These are phyloP conservation scores for Doryteuthis pealeii DNA, from an alignment of 1,140 invertebrate species.

Conservation along the genomic window DNA sequence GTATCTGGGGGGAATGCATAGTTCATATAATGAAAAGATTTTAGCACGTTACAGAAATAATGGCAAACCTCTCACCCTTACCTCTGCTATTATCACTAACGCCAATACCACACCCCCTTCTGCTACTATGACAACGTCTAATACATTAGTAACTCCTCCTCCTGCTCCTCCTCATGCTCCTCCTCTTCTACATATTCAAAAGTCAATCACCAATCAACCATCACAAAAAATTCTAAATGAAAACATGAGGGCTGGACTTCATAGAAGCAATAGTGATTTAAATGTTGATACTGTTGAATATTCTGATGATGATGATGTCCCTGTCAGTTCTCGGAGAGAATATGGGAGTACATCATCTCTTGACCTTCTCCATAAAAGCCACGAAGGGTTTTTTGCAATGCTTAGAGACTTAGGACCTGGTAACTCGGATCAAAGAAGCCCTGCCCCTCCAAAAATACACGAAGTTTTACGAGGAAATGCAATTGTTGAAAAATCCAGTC, in stretches of 20 bases:
- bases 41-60: constrained; percentile 14
- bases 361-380: constrained; percentile 66
- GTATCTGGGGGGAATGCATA: constrained; percentile 2
- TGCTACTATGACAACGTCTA: too few species aligned
- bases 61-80: constrained; percentile 17
- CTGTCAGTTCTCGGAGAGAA: constrained; percentile 58
- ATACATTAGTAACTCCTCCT: background rate
- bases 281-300: constrained; percentile 66
- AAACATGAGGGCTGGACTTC: constrained; percentile 42
- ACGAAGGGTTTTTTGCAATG: constrained; percentile 78
- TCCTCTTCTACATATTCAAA: constrained; percentile 10
- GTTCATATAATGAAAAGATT: constrained; percentile 7
- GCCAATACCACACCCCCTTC: background rate
- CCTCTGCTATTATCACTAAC: constrained; percentile 10
- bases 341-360: constrained; percentile 71
- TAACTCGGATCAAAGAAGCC: constrained; percentile 68
- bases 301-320: constrained; percentile 38
- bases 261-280: constrained; percentile 72
- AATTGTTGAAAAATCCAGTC: constrained; percentile 21
- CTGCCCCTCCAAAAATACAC: constrained; percentile 63
- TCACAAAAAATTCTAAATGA: constrained; percentile 21
- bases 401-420: constrained; percentile 69
- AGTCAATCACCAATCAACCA: constrained; percentile 17
- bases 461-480: constrained; percentile 66
- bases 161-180: background rate